Base-by-base conservation (phyloP, 2,113 vertebrate genomes). In the Entosphenus tridentatus region DNA sequence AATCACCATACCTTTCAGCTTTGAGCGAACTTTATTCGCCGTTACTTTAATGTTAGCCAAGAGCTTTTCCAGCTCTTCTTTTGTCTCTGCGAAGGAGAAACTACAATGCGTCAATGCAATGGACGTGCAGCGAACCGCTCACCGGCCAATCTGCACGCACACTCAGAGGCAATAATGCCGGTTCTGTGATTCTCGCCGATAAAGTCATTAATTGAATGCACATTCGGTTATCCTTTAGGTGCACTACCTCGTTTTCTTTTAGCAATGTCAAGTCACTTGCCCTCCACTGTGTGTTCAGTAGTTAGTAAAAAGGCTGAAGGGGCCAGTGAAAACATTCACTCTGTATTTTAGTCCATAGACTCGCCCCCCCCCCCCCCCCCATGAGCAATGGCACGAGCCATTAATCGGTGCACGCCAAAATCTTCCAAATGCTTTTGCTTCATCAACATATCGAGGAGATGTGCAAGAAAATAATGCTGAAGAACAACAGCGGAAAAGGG, bases 1-100 rank as follows among this genome's bases (percentile, higher is more conserved):
- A 17, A 55, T 16, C 70, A 57, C 88, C 88, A 91, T 76, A 96
- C 92, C 85, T 80, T 96, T 95, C 80, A 97, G 81, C 75, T 95
- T 93, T 78, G 89, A 92, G 76, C 89, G 92, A 56, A 95, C 83
- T 86, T 89, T 90, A 80, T 95, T 95, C 2, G 92, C 92, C 1
- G 93, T 81, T 79, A 88, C 93, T 81, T 97, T 97, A 68, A 97
- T 96, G 77, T 95, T 87, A 0, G 86, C 83, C 89, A 96, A 93
- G 68, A 96, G 80, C 70, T 93, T 86, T 70, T 97, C 89, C 74
- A 96, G 79, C 68, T 97, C 92, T 10, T 79, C 86, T 77, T 97
- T 96, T 0, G 89, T 95, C 80, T 90, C 92, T 97, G 75, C 70
- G 59, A 13, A 73, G 70, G 76, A 72, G 74, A 39, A 71, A 56